Base-by-base conservation (phyloP, 1,140 invertebrate species). In the Drosophila oshimai region DNA sequence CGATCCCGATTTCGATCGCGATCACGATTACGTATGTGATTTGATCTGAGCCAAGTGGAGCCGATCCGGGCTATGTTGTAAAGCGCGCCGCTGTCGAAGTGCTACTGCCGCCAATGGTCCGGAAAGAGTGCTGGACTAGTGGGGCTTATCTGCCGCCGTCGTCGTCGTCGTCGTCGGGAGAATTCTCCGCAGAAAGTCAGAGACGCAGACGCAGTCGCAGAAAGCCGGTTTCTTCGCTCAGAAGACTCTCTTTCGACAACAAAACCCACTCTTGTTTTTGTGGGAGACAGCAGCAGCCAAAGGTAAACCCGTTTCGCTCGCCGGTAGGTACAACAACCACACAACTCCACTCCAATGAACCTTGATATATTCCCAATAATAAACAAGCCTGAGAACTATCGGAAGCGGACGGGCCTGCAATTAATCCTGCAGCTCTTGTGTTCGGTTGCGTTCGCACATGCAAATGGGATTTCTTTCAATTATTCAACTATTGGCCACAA, bases 41-140 rank as follows among this genome's bases (percentile, higher is more conserved):
- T n/a, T n/a, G n/a, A 20, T 10, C 13, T 7, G 15, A 29, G n/a
- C 6, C 12, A 15, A 26, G 17, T 29, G 24, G 39, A 28, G 17
- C 26, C 53, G 58, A 62, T 62, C 58, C 58, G 58, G 20, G 58
- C n/a, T 60, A 6, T 44, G 81, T 87, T 86, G 80, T 64, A 50
- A 41, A 74, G 49, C 60, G 73, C 73, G 62, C 39, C 65, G 73
- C 80, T 68, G 80, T 68, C 79, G 24, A 88, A 84, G 61, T 80
- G 71, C 57, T 79, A 89, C 87, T 89, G 78, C 49, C 28, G 70
- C 69, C 75, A 89, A 89, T 87, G 87, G 87, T 76, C 70, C 87
- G 86, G 71, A 74, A 80, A 89, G 68, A 87, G 33, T 57, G 64
- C 33, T 62, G 57, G 49, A 26, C 64, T 77, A 53, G 34, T 70